Evolutionary conservation across 2,888 invertebrate species (phyloP).

Genomic region (Crepidodera aurea): DNA sequence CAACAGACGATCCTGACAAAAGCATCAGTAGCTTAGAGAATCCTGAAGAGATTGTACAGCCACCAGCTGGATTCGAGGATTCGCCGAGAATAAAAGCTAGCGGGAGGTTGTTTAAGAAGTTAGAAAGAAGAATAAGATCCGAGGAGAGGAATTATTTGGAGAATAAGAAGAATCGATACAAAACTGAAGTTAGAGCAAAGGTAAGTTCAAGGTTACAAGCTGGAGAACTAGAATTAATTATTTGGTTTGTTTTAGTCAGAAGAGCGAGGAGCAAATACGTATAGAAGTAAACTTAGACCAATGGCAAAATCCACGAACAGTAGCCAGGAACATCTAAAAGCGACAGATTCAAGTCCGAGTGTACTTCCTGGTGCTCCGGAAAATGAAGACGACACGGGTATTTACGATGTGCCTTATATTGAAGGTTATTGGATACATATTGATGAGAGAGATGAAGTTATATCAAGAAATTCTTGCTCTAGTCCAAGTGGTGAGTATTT

Average conservation of each 20-base stretch:
- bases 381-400: constrained; percentile 75
- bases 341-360: constrained; percentile 73
- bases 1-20: constrained; percentile 57
- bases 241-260: constrained; percentile 66
- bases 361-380: constrained; percentile 64
- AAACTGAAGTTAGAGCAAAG: constrained; percentile 82
- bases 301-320: constrained; percentile 77
- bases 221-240: background rate
- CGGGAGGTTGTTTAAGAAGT: constrained; percentile 77
- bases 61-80: constrained; percentile 89
- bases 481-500: constrained; percentile 31
- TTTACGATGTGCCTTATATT: constrained; percentile 79
- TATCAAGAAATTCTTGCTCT: constrained; percentile 32
- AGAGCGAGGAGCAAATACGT: constrained; percentile 73
- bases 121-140: constrained; percentile 74
- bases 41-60: constrained; percentile 78
- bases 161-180: constrained; percentile 66
- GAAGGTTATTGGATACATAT: constrained; percentile 79
- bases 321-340: constrained; percentile 71
- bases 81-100: constrained; percentile 68
- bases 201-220: constrained; percentile 56
- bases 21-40: constrained; percentile 43
- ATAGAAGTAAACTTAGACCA: constrained; percentile 63
- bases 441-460: constrained; percentile 74
- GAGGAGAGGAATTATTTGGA: constrained; percentile 79